These are phyloP conservation scores for Halichondria panicea DNA, from an alignment of 37 sponge, comb jelly and placozoan genomes.

Conservation along the genomic window DNA sequence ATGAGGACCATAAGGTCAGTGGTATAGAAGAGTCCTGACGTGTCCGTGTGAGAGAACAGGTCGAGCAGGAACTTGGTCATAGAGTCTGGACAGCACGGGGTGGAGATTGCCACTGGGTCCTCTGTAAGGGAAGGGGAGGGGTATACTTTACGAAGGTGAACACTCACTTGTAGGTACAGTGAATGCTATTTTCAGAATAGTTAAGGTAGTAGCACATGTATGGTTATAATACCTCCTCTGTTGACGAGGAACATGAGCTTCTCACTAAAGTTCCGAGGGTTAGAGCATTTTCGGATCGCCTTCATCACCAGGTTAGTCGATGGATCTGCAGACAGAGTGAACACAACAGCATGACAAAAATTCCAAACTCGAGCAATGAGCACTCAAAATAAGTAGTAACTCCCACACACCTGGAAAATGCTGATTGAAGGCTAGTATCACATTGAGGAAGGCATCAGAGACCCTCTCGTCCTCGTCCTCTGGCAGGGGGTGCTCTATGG, in stretches of 20 bases:
- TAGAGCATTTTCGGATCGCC: slow-evolving; percentile 39
- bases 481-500: slow-evolving; percentile 65
- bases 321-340: slow-evolving; percentile 41
- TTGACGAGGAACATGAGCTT: slow-evolving; percentile 85
- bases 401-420: slow-evolving; percentile 61
- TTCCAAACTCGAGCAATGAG: neutral
- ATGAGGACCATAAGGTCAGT: slow-evolving; percentile 80
- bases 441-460: slow-evolving; percentile 67
- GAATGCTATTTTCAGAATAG: neutral
- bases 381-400: neutral
- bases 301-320: slow-evolving; percentile 72
- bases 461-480: slow-evolving; percentile 63
- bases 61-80: slow-evolving; percentile 76
- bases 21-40: slow-evolving; percentile 80
- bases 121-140: slow-evolving; percentile 33
- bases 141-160: neutral
- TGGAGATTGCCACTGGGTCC: slow-evolving; percentile 76
- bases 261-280: slow-evolving; percentile 71
- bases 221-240: slow-evolving; percentile 60
- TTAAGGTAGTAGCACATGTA: neutral
- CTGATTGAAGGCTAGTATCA: slow-evolving; percentile 80
- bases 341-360: neutral
- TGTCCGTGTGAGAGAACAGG: slow-evolving; percentile 52
- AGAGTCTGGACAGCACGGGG: slow-evolving; percentile 72
- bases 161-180: neutral